phyloP scores from a whole-genome alignment of 2,113 vertebrate genomes.

The Microcebus jonahi region DNA sequence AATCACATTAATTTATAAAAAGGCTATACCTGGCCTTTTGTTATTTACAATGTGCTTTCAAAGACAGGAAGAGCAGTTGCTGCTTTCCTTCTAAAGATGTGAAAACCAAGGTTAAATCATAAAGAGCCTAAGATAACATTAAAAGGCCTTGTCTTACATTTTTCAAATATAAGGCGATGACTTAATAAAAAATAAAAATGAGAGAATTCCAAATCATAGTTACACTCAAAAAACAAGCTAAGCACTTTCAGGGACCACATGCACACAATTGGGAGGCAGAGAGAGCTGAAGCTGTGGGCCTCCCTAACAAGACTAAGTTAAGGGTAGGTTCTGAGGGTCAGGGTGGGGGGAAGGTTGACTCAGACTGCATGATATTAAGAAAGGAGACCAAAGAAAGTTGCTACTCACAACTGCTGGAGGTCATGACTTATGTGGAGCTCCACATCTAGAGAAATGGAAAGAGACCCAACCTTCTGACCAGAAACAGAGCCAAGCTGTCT shows the following conservation, averaged over 20 bases:
- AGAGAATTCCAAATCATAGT: neutral
- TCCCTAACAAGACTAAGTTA: neutral
- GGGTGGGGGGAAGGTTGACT: neutral
- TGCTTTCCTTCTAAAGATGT: neutral
- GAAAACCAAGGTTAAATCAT: neutral
- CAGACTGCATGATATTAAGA: neutral
- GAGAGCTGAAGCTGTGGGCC: neutral
- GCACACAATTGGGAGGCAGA: neutral
- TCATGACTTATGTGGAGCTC: neutral
- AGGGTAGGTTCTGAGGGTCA: neutral
- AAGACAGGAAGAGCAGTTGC: neutral
- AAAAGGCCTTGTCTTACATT: neutral
- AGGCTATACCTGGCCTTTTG: neutral
- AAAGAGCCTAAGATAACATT: neutral
- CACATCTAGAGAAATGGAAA: neutral
- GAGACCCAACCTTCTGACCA: neutral
- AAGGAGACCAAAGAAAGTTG: neutral
- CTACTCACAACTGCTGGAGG: neutral
- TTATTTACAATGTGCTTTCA: neutral
- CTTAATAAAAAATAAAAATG: neutral
- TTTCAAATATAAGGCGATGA: conserved; percentile 25
- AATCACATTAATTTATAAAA: conserved; percentile 77
- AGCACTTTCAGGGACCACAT: neutral
- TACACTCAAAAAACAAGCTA: neutral
- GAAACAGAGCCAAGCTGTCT: neutral